These are phyloP conservation scores for Ormyrus rosae DNA, from an alignment of 2,888 invertebrate species.

Conservation along the genomic window DNA sequence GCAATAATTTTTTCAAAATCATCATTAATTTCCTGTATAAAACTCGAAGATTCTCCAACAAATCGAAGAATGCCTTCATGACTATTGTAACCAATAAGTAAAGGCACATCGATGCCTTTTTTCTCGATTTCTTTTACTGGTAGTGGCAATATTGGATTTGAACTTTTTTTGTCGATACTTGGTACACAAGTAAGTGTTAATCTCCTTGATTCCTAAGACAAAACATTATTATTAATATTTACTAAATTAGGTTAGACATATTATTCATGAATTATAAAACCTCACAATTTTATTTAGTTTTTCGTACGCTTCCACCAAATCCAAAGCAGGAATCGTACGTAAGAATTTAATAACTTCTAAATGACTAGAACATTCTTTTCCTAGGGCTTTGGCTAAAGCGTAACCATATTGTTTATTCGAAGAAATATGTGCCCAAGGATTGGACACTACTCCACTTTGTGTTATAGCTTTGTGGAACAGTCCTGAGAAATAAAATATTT, in stretches of 20 bases:
- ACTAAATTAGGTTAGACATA: neutral
- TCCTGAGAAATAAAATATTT: slow-evolving; percentile 56
- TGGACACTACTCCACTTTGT: slow-evolving; percentile 63
- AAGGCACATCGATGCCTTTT: slow-evolving; percentile 76
- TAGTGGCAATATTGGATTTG: slow-evolving; percentile 64
- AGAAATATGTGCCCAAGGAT: slow-evolving; percentile 57
- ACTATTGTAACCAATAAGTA: slow-evolving; percentile 77
- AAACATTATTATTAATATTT: neutral
- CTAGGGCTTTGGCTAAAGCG: slow-evolving; percentile 59
- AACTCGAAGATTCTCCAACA: slow-evolving; percentile 18
- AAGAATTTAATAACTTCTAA: slow-evolving; percentile 62
- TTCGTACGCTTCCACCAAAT: slow-evolving; percentile 67
- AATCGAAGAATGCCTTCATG: slow-evolving; percentile 76
- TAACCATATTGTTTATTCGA: slow-evolving; percentile 57
- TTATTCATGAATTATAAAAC: neutral
- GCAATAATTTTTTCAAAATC: slow-evolving; percentile 73
- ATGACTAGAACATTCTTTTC: slow-evolving; percentile 60
- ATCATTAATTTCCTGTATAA: slow-evolving; percentile 59
- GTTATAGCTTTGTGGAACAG: slow-evolving; percentile 68
- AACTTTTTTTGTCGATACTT: slow-evolving; percentile 56
- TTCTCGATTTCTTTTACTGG: slow-evolving; percentile 67
- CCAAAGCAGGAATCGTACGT: slow-evolving; percentile 60
- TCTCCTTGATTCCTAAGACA: slow-evolving; percentile 45
- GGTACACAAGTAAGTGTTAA: slow-evolving; percentile 52
- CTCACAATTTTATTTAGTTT: slow-evolving; percentile 59